Evolutionary conservation across 1,140 invertebrate genomes (phyloP).

Genomic region (Oreohelix idahoensis): DNA sequence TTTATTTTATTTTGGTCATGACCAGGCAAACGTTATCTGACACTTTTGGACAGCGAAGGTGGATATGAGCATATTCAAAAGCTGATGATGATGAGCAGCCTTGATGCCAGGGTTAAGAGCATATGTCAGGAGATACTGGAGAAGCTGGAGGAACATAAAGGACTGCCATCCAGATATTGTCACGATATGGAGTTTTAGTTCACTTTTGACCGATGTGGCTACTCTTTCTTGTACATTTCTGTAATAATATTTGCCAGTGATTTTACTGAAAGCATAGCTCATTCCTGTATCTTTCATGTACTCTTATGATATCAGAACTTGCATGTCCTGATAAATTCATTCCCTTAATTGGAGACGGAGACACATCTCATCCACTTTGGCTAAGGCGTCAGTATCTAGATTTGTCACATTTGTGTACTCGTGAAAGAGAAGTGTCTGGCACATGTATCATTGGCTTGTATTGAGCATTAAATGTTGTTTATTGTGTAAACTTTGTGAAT

Average conservation of each 20-base stretch:
- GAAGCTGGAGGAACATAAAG: conserved; percentile 32
- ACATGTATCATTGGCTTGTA: no score
- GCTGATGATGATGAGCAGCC: conserved; percentile 29
- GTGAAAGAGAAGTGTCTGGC: no score
- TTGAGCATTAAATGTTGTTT: no score
- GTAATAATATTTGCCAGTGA: not conserved
- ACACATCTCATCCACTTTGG: no score
- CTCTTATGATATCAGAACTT: not conserved
- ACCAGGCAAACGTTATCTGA: conserved; percentile 82
- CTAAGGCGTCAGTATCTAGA: no score
- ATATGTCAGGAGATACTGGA: conserved; percentile 44
- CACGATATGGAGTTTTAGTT: conserved; percentile 14
- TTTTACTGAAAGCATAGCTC: not conserved
- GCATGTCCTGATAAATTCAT: no score
- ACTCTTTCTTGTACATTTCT: not conserved
- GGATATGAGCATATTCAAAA: conserved; percentile 43
- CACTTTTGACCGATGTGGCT: not conserved
- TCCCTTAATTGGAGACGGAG: no score
- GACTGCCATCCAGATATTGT: conserved; percentile 1
- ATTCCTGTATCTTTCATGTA: not conserved
- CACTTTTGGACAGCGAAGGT: conserved; percentile 80
- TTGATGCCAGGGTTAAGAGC: conserved; percentile 16
- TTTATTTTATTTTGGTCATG: no score
- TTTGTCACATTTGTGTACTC: no score
- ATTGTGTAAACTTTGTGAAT: no score